These are phyloP conservation scores for Slavum lentiscoides DNA, from an alignment of 2,888 invertebrate genomes.

Conservation along the genomic window DNA sequence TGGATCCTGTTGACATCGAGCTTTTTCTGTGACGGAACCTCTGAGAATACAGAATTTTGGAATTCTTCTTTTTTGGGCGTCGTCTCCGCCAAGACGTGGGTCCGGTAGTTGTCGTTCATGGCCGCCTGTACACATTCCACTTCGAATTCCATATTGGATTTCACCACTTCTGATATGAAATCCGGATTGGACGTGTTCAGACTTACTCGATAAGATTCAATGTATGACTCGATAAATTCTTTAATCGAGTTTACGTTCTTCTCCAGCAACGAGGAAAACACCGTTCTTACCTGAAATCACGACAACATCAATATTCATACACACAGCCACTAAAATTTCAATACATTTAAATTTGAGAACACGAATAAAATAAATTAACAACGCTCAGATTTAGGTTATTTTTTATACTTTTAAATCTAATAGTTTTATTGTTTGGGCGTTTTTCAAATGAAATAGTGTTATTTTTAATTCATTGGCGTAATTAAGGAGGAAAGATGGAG, in stretches of 20 bases:
- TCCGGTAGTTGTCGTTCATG: background rate
- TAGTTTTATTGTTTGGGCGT: no score
- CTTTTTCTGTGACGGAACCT: background rate
- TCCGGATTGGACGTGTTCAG: background rate
- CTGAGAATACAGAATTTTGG: no score
- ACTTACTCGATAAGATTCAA: constrained; percentile 5
- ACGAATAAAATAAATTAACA: no score
- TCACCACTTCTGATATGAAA: constrained; percentile 10
- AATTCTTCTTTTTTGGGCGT: background rate
- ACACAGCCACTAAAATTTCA: no score
- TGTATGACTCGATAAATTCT: constrained; percentile 12
- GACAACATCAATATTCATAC: background rate
- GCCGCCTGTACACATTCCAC: background rate
- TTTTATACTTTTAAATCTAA: no score
- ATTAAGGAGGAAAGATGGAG: no score
- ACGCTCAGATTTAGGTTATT: no score
- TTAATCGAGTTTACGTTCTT: constrained; percentile 4
- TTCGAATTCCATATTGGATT: background rate
- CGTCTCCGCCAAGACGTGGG: no score
- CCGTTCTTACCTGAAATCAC: constrained; percentile 1
- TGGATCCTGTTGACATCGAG: background rate
- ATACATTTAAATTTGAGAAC: no score
- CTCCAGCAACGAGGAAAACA: background rate
- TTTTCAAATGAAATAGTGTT: no score
- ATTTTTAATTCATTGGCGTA: no score